Conservation (phyloP, 2,888 invertebrate species). For the Agrochola lychnidis region DNA sequence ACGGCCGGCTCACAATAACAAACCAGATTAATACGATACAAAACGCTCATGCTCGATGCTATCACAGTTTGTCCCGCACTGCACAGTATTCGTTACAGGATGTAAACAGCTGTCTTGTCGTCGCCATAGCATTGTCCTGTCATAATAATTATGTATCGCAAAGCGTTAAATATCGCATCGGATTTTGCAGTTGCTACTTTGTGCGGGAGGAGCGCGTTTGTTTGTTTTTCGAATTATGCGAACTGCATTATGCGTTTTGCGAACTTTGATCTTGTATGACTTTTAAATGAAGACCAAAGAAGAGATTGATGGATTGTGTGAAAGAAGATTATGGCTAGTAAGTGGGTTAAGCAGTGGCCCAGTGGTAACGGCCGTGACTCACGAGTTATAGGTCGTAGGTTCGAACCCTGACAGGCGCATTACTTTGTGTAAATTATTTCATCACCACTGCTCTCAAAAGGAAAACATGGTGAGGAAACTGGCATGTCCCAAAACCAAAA, state of each 20-base stretch:
- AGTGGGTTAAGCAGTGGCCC: background rate
- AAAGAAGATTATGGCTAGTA: background rate
- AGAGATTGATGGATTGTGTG: background rate
- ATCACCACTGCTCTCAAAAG: no score
- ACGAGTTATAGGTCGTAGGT: no score
- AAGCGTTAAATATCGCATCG: conserved; percentile 82
- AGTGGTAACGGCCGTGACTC: no score
- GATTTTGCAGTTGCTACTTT: conserved; percentile 76
- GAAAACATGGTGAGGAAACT: no score
- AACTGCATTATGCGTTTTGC: background rate
- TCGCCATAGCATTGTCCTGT: conserved; percentile 82
- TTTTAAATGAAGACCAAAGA: background rate
- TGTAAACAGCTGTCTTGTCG: conserved; percentile 80
- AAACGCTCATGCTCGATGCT: conserved; percentile 75
- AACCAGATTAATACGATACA: conserved; percentile 79
- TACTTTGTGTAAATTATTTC: no score
- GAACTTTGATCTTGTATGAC: conserved; percentile 24
- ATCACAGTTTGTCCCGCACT: conserved; percentile 73
- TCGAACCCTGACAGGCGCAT: no score
- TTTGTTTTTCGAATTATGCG: conserved; percentile 50
- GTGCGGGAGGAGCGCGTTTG: conserved; percentile 60
- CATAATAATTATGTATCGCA: conserved; percentile 86
- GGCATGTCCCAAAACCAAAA: no score
- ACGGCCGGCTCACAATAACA: conserved; percentile 73
- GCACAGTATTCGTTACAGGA: conserved; percentile 71